Evolutionary conservation across 2,797 vertebrate species (phyloP).

Genomic region (Cuculus canorus): DNA sequence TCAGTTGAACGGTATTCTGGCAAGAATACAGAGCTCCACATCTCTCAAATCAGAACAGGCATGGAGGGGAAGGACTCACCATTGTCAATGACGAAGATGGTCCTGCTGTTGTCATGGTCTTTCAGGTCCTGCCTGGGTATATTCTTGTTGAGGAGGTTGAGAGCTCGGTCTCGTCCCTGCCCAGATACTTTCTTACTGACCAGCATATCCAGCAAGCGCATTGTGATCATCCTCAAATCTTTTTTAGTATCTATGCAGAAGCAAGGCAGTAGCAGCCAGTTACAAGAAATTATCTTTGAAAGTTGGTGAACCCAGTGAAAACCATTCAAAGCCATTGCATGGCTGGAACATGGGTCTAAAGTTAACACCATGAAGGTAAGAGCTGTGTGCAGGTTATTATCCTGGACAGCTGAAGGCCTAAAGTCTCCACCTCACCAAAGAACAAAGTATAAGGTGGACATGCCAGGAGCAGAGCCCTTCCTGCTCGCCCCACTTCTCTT

Average conservation of each 20-base stretch:
- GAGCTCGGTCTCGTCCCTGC: slow-evolving; percentile 91
- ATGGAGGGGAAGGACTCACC: slow-evolving; percentile 76
- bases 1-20: background rate
- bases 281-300: background rate
- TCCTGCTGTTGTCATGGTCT: slow-evolving; percentile 82
- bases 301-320: background rate
- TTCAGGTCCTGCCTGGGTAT: slow-evolving; percentile 87
- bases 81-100: slow-evolving; percentile 89
- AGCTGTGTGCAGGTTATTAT: background rate
- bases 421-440: background rate
- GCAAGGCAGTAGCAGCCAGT: background rate
- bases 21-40: background rate
- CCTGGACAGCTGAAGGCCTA: background rate
- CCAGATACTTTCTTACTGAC: slow-evolving; percentile 90
- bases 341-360: background rate
- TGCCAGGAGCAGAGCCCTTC: background rate
- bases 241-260: slow-evolving; percentile 85
- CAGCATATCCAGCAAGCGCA: slow-evolving; percentile 90
- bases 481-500: background rate
- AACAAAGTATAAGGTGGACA: background rate
- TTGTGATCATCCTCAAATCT: slow-evolving; percentile 88
- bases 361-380: background rate
- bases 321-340: background rate
- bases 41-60: background rate
- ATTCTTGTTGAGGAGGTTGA: slow-evolving; percentile 93